Evolutionary conservation across 2,888 invertebrate genomes (phyloP), one percentile per base, ranked within the genome.

Genomic region (Smittia aterrima): DNA sequence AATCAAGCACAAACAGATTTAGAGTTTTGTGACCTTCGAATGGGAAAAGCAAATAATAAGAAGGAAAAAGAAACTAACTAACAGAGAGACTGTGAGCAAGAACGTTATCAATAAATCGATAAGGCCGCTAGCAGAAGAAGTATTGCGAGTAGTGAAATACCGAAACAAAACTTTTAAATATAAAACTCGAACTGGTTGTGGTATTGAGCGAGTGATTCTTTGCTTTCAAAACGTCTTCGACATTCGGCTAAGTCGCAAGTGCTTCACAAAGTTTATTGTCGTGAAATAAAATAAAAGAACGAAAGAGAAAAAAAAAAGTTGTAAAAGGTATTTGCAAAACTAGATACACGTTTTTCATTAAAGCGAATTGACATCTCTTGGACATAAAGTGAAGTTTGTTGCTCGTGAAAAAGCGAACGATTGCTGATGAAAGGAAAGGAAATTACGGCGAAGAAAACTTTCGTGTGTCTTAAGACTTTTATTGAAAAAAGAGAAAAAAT

Each of bases 31-130:
- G 64, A 27, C 64, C 64, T 64, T 64, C 64, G 58, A 64, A 27
- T 64, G 25, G 11, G 64, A 64, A 64, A 64, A 9, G n/a, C 9
- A 58, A 58, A 47, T 47, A 58, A 4, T 20, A 13, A 58, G 58
- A 64, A 27, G 20, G 25, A 64, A 13, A 22, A 27, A 2, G 18
- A 22, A 20, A 18, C 2, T 22, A 27, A 64, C 25, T 16, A 27
- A 27, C 27, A 24, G 16, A 64, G 22, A 47, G 18, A 47, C 53
- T 16, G 18, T 47, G 9, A 58, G 22, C 18, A 20, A 58, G 18
- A 18, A 58, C 22, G 72, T 72, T 72, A 72, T 72, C 72, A 72
- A 72, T 72, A 72, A 72, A 72, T 72, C 72, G 72, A 72, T 72
- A 72, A 72, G 68, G 68, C 38, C 66, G n/a, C n/a, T n/a, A 20